phyloP scores from a whole-genome alignment of 2,113 vertebrate genomes.

The Lathamus discolor region DNA sequence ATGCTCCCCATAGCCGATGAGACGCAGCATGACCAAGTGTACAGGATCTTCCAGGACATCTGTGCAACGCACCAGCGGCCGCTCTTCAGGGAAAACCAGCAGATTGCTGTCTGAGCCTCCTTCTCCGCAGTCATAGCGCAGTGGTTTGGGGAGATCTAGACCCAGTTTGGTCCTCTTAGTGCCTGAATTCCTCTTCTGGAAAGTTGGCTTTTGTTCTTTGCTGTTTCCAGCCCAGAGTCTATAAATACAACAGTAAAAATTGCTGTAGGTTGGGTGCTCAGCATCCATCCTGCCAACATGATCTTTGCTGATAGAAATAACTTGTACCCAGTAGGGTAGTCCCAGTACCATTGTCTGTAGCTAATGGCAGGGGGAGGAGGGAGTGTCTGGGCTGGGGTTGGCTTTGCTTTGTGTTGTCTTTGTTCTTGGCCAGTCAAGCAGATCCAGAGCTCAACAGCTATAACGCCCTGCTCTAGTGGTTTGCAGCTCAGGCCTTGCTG shows the following conservation, averaged over 20 bases:
- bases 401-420: background rate
- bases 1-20: slow-evolving; percentile 58
- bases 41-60: slow-evolving; percentile 76
- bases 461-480: background rate
- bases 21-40: slow-evolving; percentile 64
- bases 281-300: background rate
- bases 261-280: background rate
- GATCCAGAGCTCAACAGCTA: background rate
- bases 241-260: background rate
- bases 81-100: slow-evolving; percentile 88
- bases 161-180: background rate
- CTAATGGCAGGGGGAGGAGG: background rate
- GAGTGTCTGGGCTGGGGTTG: background rate
- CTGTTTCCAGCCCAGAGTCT: background rate
- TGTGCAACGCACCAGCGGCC: slow-evolving; percentile 80
- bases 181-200: background rate
- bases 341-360: background rate
- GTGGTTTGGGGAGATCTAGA: background rate
- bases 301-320: background rate
- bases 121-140: rapidly evolving
- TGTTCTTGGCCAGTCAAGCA: background rate
- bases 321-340: background rate
- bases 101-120: slow-evolving; percentile 85
- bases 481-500: background rate
- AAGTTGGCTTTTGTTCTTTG: background rate